Percentiles rank a stretch among this genome's conserved stretches.
Conservation (phyloP, 2,888 invertebrate species). For the Cheiracanthium punctorium region DNA sequence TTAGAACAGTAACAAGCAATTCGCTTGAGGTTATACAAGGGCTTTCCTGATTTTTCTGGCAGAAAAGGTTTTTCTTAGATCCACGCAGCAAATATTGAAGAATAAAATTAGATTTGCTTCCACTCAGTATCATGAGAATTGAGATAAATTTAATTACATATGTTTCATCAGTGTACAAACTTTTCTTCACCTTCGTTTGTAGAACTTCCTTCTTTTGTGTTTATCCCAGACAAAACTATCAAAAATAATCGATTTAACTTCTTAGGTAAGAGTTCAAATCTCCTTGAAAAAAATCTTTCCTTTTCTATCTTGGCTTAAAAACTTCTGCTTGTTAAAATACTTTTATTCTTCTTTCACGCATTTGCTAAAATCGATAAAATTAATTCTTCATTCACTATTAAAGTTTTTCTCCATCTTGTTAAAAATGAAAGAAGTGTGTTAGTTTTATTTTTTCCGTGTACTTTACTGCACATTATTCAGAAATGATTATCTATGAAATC, state of each 20-base stretch:
- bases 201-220: neutral
- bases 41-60: neutral
- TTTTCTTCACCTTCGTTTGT: neutral
- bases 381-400: neutral
- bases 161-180: neutral
- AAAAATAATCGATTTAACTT: no score
- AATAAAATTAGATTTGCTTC: constrained; percentile 1
- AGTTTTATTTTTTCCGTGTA: no score
- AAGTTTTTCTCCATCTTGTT: neutral
- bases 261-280: no score
- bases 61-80: neutral
- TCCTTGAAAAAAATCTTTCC: no score
- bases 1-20: no score
- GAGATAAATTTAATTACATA: neutral
- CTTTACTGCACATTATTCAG: no score
- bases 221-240: neutral
- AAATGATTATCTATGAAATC: no score
- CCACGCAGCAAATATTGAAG: neutral
- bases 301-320: no score
- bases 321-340: neutral
- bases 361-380: neutral
- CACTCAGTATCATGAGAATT: neutral
- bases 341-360: neutral
- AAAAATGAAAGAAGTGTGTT: neutral
- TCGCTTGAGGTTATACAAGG: no score